Conservation (phyloP, 2,113 vertebrate species). For the Crotalus helleri region DNA sequence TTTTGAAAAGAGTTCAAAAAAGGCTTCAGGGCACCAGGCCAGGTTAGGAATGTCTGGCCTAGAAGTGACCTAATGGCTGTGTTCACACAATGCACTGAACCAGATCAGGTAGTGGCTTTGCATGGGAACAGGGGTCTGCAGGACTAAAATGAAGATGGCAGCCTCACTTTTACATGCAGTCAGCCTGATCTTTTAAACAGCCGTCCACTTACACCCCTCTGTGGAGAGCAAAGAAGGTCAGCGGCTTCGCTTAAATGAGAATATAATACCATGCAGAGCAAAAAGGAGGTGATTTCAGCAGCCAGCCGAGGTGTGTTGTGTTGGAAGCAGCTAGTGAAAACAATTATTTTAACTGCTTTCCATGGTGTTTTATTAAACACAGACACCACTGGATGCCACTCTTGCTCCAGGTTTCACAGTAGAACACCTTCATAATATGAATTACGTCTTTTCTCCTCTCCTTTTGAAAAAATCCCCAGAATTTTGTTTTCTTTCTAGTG, state of each 20-base stretch:
- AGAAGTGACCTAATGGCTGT: background rate
- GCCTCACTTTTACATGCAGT: background rate
- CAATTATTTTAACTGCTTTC: background rate
- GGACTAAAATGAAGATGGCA: background rate
- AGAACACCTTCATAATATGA: constrained; percentile 27
- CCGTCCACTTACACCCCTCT: background rate
- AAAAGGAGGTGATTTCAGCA: background rate
- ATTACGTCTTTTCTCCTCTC: background rate
- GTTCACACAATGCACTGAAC: background rate
- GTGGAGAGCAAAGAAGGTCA: background rate
- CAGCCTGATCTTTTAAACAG: background rate
- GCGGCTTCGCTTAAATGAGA: background rate
- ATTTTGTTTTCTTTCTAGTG: constrained; percentile 27
- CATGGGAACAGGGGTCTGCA: background rate
- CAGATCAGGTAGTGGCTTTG: background rate
- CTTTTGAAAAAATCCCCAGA: background rate
- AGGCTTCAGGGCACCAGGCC: background rate
- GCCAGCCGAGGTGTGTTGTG: background rate
- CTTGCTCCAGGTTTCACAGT: constrained; percentile 53
- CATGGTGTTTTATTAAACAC: constrained; percentile 37
- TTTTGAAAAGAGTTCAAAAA: background rate
- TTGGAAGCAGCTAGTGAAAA: background rate
- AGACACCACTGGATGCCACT: constrained; percentile 69
- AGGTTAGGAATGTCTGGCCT: background rate
- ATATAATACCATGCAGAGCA: background rate